phyloP scores from a whole-genome alignment of 2,113 vertebrate species.

The Proteles cristata region DNA sequence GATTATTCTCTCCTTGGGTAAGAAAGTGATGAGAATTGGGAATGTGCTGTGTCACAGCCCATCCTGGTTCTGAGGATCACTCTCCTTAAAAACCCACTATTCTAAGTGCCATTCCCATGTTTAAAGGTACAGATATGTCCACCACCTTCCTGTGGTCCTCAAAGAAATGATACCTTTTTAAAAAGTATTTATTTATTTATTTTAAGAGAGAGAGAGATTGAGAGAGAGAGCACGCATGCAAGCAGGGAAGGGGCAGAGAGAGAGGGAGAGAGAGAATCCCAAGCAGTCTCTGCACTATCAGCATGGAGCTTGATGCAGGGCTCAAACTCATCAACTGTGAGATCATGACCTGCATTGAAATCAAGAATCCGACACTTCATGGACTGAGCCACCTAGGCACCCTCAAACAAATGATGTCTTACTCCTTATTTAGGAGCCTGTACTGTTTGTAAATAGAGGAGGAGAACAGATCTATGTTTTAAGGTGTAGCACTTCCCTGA shows the following conservation, averaged over 20 bases:
- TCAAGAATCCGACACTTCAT: no score
- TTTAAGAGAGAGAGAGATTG: no score
- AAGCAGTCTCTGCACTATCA: no score
- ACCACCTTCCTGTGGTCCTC: not conserved
- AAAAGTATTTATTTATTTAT: no score
- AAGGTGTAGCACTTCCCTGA: not conserved
- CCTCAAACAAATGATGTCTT: not conserved
- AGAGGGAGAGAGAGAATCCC: no score
- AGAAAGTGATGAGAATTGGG: not conserved
- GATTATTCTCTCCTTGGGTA: rapidly evolving
- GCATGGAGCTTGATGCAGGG: no score
- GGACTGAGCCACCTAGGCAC: no score
- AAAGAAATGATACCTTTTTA: not conserved
- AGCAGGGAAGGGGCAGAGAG: no score
- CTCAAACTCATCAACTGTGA: no score
- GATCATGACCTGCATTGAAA: no score
- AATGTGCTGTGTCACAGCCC: not conserved
- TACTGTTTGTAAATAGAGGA: not conserved
- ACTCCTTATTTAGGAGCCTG: not conserved
- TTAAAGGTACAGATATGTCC: not conserved
- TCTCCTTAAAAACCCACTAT: not conserved
- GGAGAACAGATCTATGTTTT: not conserved
- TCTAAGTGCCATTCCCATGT: not conserved
- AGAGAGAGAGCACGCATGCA: no score
- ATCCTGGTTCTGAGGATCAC: not conserved